These are phyloP conservation scores for Chloropsis cyanopogon DNA, from an alignment of 2,113 vertebrate genomes.

Conservation along the genomic window DNA sequence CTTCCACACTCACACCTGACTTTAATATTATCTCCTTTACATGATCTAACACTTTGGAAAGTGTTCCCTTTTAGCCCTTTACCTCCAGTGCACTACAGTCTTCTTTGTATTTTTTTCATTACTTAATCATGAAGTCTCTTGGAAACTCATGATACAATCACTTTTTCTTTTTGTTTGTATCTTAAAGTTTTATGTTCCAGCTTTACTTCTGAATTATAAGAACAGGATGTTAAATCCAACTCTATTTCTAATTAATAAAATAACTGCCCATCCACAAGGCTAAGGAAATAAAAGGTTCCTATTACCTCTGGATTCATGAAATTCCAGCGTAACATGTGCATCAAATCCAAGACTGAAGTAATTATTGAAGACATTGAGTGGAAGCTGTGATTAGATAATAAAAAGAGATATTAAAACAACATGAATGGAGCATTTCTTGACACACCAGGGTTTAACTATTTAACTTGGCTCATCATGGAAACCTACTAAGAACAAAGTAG, in stretches of 20 bases:
- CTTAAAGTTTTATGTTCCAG: not conserved
- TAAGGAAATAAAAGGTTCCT: not conserved
- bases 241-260: not conserved
- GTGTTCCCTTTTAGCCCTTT: not conserved
- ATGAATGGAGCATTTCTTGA: not conserved
- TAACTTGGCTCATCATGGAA: not conserved
- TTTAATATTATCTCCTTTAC: not conserved
- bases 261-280: not conserved
- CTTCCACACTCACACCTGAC: not conserved
- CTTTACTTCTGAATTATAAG: not conserved
- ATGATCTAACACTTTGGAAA: not conserved
- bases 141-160: not conserved
- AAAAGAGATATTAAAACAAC: not conserved
- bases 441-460: not conserved
- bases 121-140: not conserved
- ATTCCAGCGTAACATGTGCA: constrained; percentile 82
- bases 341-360: constrained; percentile 86
- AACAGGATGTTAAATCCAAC: not conserved
- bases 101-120: not conserved
- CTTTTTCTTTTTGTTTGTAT: not conserved
- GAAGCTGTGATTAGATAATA: constrained; percentile 72
- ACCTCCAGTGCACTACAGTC: not conserved
- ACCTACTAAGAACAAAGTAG: not conserved
- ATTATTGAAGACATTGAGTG: constrained; percentile 85
- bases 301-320: constrained; percentile 84